Evolutionary conservation across 2,113 vertebrate species (phyloP), one percentile per base, ranked within the genome.

Genomic region (Blennius ocellaris): DNA sequence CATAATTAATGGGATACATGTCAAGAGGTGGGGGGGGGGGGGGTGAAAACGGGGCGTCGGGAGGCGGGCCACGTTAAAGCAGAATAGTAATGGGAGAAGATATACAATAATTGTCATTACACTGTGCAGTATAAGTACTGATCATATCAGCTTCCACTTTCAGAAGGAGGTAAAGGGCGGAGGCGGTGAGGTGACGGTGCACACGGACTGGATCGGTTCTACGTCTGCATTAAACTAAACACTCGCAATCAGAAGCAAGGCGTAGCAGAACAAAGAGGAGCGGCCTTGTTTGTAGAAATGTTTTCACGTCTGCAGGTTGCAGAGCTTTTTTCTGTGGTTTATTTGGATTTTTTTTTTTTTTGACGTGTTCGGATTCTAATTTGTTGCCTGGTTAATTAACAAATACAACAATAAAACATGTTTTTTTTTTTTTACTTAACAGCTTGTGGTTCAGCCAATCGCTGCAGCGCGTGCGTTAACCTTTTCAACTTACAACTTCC

Each of bases 1-100:
- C 65, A 85, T 83, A 68, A 83, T 83, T 73, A 76, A 88, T 79
- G 68, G 57, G 1, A 38, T 6, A 55, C 64, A 51, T 66, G 76
- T 63, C 40, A 70, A 76, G 70, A 79, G 80, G 77, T 76, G 51
- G 78, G 16, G 68, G 64, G 40, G 68, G 57, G 50, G 7, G 8
- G 21, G 2, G 15, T 30, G 68, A 66, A 65, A 80, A 69, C 76
- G 52, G 54, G 21, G 60, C 68, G 44, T 56, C 44, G 43, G 14
- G 48, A 56, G 53, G 21, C 4, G 21, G 17, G 40, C 36, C n/a
- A 12, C 45, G 71, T 49, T 51, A 55, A 82, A 78, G 67, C 49
- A 56, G 71, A 82, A 69, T 69, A 30, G 72, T 69, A 78, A 78
- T 61, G 62, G 8, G 45, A 51, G 4, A 30, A 30, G 21, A 4